Evolutionary conservation across 1,140 invertebrate species (phyloP).

Genomic region (Hermetia illucens): DNA sequence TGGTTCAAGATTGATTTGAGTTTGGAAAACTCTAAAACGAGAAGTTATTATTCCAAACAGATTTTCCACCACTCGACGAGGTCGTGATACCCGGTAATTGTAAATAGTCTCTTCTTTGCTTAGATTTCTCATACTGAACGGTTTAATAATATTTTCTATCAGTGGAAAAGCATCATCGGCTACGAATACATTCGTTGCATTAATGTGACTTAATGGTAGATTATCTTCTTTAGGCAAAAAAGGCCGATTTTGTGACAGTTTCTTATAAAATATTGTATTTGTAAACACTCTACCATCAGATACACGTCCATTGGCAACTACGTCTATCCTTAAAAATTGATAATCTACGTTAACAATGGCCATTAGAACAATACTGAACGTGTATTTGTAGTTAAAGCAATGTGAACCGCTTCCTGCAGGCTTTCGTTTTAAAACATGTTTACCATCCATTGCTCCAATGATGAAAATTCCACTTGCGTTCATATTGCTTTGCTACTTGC

Average conservation of each 20-base stretch:
- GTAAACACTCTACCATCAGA: conserved; percentile 22
- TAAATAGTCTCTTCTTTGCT: conserved; percentile 19
- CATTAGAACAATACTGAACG: conserved; percentile 8
- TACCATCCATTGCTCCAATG: conserved; percentile 9
- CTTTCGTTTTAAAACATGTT: conserved; percentile 7
- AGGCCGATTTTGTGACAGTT: conserved; percentile 7
- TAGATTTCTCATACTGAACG: conserved; percentile 14
- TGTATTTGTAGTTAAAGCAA: conserved; percentile 11
- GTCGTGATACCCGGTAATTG: conserved; percentile 30
- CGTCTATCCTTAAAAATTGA: conserved; percentile 17
- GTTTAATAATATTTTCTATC: conserved; percentile 23
- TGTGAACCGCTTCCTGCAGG: conserved; percentile 8
- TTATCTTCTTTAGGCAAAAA: conserved; percentile 10
- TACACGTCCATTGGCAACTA: conserved; percentile 19
- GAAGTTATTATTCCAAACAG: conserved; percentile 34
- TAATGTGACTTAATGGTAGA: conserved; percentile 11
- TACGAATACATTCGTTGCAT: conserved; percentile 20
- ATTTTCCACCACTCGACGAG: conserved; percentile 26
- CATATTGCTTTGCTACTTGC: too few species aligned
- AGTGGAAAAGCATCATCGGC: conserved; percentile 30
- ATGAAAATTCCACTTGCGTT: too few species aligned
- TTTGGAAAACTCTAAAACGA: conserved; percentile 28
- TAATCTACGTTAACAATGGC: conserved; percentile 11
- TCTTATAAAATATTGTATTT: conserved; percentile 12
- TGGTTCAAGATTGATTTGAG: conserved; percentile 16